Evolutionary conservation across 1,140 invertebrate species (phyloP).

Genomic region (Pseudoatta argentina): DNA sequence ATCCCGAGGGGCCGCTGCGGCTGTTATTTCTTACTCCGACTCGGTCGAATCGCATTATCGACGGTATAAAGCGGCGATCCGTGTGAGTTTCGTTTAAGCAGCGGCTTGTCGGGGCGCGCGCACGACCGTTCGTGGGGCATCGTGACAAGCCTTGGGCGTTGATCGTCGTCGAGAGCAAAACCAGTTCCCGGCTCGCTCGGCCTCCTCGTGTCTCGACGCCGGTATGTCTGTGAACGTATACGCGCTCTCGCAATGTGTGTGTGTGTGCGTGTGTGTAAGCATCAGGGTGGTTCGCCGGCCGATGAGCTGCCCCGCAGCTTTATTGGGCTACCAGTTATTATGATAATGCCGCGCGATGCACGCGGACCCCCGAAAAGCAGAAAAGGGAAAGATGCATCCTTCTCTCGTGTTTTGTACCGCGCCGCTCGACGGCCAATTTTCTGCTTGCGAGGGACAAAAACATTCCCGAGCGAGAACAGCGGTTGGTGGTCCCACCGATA

Average conservation of each 20-base stretch:
- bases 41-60: constrained; percentile 65
- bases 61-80: constrained; percentile 65
- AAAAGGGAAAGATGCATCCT: not conserved
- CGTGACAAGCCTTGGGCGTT: constrained; percentile 78
- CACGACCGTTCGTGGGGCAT: constrained; percentile 59
- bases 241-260: not conserved
- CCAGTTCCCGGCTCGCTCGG: constrained; percentile 73
- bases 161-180: constrained; percentile 76
- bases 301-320: constrained; percentile 73
- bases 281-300: constrained; percentile 47
- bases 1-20: not conserved
- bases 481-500: constrained; percentile 19
- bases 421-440: constrained; percentile 53
- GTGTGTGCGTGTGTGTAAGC: constrained; percentile 7
- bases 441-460: constrained; percentile 53
- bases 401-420: constrained; percentile 22
- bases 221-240: constrained; percentile 16
- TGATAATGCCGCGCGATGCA: constrained; percentile 68
- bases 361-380: constrained; percentile 48
- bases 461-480: constrained; percentile 14
- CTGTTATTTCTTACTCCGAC: constrained; percentile 60
- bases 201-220: constrained; percentile 56
- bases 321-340: constrained; percentile 79
- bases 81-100: constrained; percentile 72
- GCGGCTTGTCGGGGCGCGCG: constrained; percentile 30